These are phyloP conservation scores for Montipora cactus DNA, from an alignment of 64 coral and sea anemone species.

Conservation along the genomic window DNA sequence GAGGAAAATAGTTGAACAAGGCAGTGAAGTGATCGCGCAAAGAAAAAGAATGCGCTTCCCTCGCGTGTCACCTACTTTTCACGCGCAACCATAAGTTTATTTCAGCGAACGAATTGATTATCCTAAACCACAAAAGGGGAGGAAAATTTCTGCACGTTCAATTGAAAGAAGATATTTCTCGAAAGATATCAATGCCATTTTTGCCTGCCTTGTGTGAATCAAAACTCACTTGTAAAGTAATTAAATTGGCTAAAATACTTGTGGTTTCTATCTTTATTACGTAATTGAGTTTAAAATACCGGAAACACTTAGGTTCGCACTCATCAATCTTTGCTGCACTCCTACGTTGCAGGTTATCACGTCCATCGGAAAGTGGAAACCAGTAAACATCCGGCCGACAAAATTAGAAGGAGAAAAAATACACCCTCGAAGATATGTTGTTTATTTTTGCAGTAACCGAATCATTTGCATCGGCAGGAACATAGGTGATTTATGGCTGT, in stretches of 20 bases:
- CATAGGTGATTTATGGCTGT: too few species aligned
- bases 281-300: constrained; percentile 3
- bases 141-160: constrained; percentile 24
- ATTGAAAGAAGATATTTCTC: constrained; percentile 14
- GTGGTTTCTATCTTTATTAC: background rate
- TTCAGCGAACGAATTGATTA: too few species aligned
- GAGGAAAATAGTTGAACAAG: too few species aligned
- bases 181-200: background rate
- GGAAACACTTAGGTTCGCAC: background rate
- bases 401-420: background rate
- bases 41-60: too few species aligned
- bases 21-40: too few species aligned
- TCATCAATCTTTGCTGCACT: constrained; percentile 1
- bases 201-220: background rate
- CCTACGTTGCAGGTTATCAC: constrained; percentile 2
- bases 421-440: too few species aligned
- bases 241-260: constrained; percentile 14
- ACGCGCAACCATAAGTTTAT: too few species aligned
- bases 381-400: background rate
- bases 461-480: background rate
- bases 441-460: background rate
- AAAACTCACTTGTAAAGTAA: background rate
- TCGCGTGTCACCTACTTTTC: too few species aligned
- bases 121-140: background rate
- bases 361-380: background rate